Conservation (phyloP, 2,888 invertebrate species). For the Diarsia dahlii region DNA sequence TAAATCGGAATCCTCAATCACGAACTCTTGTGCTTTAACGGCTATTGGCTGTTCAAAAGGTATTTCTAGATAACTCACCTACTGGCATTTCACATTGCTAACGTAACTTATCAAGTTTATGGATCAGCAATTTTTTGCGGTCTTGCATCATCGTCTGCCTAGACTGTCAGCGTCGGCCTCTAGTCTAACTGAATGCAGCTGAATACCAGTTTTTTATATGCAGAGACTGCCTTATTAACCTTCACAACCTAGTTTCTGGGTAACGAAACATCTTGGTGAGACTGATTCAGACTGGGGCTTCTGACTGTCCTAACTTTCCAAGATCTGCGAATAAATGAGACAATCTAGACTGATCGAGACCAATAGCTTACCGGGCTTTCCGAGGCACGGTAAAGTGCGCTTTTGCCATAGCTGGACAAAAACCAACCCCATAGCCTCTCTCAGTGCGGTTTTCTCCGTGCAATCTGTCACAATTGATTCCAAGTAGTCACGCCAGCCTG, state of each 20-base stretch:
- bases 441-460: no score
- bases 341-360: neutral
- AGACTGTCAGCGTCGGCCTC: neutral
- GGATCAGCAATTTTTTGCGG: no score
- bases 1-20: neutral
- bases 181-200: neutral
- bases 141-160: neutral
- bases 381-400: neutral
- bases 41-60: fast-evolving
- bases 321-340: neutral
- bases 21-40: neutral
- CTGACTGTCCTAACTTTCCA: neutral
- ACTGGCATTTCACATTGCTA: neutral
- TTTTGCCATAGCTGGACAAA: no score
- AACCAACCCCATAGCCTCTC: no score
- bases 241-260: neutral
- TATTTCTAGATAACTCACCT: neutral
- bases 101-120: neutral
- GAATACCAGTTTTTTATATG: neutral
- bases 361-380: neutral
- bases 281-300: neutral
- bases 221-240: neutral
- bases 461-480: no score
- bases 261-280: neutral
- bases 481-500: no score